Conservation (phyloP, 2,113 vertebrate genomes). For the Podiceps cristatus region DNA sequence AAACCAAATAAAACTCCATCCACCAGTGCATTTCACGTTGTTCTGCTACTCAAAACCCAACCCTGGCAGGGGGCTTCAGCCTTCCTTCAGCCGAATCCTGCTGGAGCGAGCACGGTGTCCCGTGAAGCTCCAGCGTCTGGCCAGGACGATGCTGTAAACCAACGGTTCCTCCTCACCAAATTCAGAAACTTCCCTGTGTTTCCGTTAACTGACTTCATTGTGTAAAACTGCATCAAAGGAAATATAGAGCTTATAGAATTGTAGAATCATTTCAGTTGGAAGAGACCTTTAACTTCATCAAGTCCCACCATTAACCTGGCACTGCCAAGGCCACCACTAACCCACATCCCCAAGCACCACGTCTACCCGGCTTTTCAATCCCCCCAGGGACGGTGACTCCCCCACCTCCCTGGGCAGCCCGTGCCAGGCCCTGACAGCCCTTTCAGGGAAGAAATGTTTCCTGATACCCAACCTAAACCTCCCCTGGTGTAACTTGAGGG, state of each 20-base stretch:
- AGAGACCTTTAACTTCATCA: neutral
- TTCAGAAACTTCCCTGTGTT: neutral
- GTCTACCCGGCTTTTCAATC: rapidly evolving
- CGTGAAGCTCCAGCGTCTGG: neutral
- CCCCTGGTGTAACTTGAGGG: rapidly evolving
- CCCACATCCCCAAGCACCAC: neutral
- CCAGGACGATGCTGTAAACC: neutral
- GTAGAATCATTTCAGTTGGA: neutral
- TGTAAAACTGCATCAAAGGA: neutral
- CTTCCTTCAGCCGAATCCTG: neutral
- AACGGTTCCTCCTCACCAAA: neutral
- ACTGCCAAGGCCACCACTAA: neutral
- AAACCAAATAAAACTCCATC: neutral
- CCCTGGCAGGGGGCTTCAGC: neutral
- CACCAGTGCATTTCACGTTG: neutral
- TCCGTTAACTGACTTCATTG: neutral
- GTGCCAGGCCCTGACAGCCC: rapidly evolving
- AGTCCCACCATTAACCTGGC: rapidly evolving
- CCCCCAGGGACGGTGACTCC: neutral
- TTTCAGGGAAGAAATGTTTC: rapidly evolving
- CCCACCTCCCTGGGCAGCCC: neutral
- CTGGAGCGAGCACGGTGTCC: neutral
- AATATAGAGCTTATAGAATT: neutral
- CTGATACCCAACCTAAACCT: neutral
- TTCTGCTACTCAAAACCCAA: neutral